Base-by-base conservation (phyloP, 1,140 invertebrate species). In the Episyrphus balteatus region DNA sequence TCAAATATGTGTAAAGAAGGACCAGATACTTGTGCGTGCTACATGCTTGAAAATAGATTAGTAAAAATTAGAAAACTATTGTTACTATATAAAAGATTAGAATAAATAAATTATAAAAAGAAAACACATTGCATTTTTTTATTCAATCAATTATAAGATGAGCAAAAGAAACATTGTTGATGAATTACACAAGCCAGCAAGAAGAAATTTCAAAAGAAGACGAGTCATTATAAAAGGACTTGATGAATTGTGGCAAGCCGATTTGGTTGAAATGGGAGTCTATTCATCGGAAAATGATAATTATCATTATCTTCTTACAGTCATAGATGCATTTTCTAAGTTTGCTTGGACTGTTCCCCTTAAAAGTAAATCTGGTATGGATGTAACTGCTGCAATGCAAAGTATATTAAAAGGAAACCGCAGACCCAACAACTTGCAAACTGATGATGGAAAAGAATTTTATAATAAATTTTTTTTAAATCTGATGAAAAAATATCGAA, bases 281-380 rank as follows among this genome's bases (percentile, higher is more conserved):
- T 62, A 59, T 54, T 47, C 52, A 21, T 51, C 51, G 49, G 21
- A 55, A 34, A 75, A 76, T 59, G 54, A 59, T 37, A 57, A 59
- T 21, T 67, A 56, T 53, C 64, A 64, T 47, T 74, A 70, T 51
- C 55, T 75, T 30, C 51, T 76, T 42, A 66, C 59, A 18, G 58
- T 71, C 6, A 74, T 75, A 46, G 68, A 55, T 64, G n/a, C n/a
- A n/a, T n/a, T n/a, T n/a, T n/a, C n/a, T n/a, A n/a, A n/a, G n/a
- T n/a, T n/a, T n/a, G n/a, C 68, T 17, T 75, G 62, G 63, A 61
- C 61, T n/a, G 36, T 62, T 21, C 63, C 70, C 7, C 14, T 75
- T 26, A 72, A 72, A 66, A 62, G 49, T 13, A 76, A 76, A 62
- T 69, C 48, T 44, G 65, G 51, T 36, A 46, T 47, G 51, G 51